Evolutionary conservation across 1,140 invertebrate species (phyloP), one percentile per base, ranked within the genome.

Genomic region (Andrena cerasifolii): DNA sequence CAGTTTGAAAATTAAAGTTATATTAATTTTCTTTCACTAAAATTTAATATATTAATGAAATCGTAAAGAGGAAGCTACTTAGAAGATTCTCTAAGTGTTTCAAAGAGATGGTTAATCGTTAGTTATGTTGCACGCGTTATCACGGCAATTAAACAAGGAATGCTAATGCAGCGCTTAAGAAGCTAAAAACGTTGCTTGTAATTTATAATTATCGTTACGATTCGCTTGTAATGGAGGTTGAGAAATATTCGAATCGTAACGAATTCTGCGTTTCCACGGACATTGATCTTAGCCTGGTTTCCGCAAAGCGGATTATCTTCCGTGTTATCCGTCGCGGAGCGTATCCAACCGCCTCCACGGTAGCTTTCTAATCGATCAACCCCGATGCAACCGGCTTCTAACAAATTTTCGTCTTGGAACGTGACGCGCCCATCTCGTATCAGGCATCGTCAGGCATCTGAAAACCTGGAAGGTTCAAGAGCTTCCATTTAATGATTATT

Each of bases 281-380:
- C 31, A 33, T 62, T 26, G 21, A 62, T 62, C 21, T 45, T 2
- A 43, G 24, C 21, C 21, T 21, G 0, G 10, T 68, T 54, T 56
- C 40, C 40, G 24, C 10, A 5, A 43, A 31, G 4, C 8, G 0
- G 2, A 16, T 4, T 24, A 16, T 63, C 7, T 67, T 33, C 31
- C 12, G 36, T 5, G 31, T n/a, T 66, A n/a, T 21, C 21, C 31
- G 0, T 51, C 21, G 40, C 45, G 33, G 49, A 63, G 40, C 78
- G 67, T 71, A 33, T 78, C 78, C 78, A 76, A 86, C 84, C 74
- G 78, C 73, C 83, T 40, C 68, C 68, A 78, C 8, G 0, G 77
- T 83, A 70, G 78, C 86, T 88, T 87, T 87, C 84, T 87, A 85
- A 83, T 84, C 56, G 80, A 31, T 43, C 24, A 24, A 43, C 45